Percentiles rank a stretch among this genome's conserved stretches.
phyloP scores from a whole-genome alignment of 1,140 invertebrate genomes.

The Nephotettix cincticeps region DNA sequence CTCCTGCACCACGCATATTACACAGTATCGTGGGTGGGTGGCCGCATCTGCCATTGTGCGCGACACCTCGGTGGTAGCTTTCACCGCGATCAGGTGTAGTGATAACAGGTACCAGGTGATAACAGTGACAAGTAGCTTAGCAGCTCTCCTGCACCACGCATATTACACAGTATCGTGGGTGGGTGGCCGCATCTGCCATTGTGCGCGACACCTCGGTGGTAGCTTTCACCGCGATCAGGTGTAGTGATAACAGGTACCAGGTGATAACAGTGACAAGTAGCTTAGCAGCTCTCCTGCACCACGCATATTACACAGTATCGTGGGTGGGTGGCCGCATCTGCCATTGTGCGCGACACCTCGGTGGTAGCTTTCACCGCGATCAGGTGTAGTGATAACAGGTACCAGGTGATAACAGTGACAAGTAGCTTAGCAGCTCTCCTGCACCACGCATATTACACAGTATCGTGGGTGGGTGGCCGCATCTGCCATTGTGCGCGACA shows the following conservation, averaged over 20 bases:
- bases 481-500: background rate
- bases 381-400: background rate
- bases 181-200: background rate
- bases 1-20: background rate
- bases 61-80: background rate
- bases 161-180: constrained; percentile 1
- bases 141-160: background rate
- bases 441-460: constrained; percentile 4
- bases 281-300: too few species aligned
- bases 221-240: background rate
- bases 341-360: background rate
- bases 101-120: background rate
- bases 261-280: constrained; percentile 4
- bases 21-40: background rate
- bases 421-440: too few species aligned
- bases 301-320: background rate
- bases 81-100: background rate
- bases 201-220: background rate
- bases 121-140: background rate
- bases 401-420: background rate
- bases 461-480: background rate
- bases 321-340: background rate
- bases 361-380: background rate
- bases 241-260: background rate
- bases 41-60: background rate